Evolutionary conservation across 2,888 invertebrate species (phyloP).

Genomic region (Rhyacophila evoluta): DNA sequence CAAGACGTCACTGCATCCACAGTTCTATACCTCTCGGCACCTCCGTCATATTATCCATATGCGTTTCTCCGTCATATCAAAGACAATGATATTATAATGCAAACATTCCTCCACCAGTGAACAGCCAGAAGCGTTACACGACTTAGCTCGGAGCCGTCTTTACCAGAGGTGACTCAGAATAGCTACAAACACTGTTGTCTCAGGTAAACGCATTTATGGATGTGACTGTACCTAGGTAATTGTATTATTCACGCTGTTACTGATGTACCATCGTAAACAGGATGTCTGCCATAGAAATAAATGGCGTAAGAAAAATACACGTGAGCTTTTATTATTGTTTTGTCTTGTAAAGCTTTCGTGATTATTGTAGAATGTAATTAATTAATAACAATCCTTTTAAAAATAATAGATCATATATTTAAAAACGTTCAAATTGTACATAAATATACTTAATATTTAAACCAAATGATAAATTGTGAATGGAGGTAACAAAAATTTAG

Average conservation of each 20-base stretch:
- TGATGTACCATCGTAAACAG: background rate
- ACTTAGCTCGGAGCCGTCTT: background rate
- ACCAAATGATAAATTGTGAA: no score
- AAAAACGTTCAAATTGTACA: no score
- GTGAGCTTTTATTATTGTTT: no score
- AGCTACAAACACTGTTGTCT: background rate
- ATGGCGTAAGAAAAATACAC: background rate
- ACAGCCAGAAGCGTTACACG: background rate
- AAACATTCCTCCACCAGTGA: background rate
- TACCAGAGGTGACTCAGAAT: background rate
- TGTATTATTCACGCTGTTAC: background rate
- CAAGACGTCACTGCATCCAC: no score
- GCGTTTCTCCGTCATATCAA: background rate
- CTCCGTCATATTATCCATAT: background rate
- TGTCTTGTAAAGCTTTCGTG: no score
- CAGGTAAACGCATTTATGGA: constrained; percentile 9
- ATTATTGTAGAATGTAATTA: no score
- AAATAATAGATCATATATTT: no score
- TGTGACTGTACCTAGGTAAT: background rate
- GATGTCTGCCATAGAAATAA: background rate
- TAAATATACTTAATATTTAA: no score
- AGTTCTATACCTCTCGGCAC: background rate
- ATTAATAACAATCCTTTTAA: no score
- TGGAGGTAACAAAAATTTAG: no score
- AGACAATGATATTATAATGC: background rate